Evolutionary conservation across 2,888 invertebrate genomes (phyloP), one percentile per base, ranked within the genome.

Genomic region (Phlogophora meticulosa): DNA sequence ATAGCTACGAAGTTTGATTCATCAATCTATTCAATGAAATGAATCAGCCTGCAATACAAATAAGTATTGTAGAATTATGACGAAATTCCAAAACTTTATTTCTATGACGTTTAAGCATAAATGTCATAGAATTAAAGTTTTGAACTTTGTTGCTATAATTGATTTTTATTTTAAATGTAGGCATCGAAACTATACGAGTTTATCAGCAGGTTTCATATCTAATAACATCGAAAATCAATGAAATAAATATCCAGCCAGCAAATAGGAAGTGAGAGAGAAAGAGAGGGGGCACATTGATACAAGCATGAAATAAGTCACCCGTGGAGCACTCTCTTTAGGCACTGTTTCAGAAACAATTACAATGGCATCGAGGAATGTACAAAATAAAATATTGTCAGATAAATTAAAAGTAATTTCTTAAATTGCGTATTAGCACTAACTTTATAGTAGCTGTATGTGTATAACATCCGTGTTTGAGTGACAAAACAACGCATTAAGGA

Each of bases 291-390:
- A 28, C 13, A 36, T 20, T 20, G 7, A 38, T 17, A n/a, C 7
- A 36, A 22, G 4, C 20, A 43, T 20, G 4, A 15, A 65, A 22
- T 32, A 48, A 13, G 9, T 40, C 11, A 32, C 17, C 24, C 13
- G 9, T 11, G 7, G n/a, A 48, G 11, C 7, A 13, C 4, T 7
- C 22, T 22, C 34, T 45, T 46, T 7, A 13, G n/a, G 32, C n/a
- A 17, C 7, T 13, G 4, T 49, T 67, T 34, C 38, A 2, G 15
- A 51, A 45, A 51, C 15, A 24, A 43, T 45, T 13, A 34, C 10
- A 3, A 48, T 20, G n/a, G 69, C 66, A 73, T 72, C 72, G 68
- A 72, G 32, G 11, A 42, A 22, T 48, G 40, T 73, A 64, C 73
- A 72, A 63, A 63, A 15, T 40, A 34, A 60, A 20, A 20, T 45